These are phyloP conservation scores for Cyrtonyx montezumae DNA, from an alignment of 2,113 vertebrate species.

Conservation along the genomic window DNA sequence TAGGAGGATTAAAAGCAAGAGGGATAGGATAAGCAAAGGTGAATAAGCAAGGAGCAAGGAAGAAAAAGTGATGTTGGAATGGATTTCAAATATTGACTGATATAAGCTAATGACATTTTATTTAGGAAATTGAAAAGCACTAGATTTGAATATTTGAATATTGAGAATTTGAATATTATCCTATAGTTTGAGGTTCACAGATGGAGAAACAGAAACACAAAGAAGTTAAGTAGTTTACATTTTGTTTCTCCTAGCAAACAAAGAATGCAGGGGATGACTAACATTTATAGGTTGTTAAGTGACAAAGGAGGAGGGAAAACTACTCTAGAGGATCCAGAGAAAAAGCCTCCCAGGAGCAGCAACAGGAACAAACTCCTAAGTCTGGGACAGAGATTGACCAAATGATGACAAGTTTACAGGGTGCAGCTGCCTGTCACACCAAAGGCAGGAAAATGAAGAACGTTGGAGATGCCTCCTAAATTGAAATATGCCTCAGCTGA, in stretches of 20 bases:
- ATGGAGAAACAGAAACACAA: not conserved
- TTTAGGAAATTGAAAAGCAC: not conserved
- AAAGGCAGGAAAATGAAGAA: not conserved
- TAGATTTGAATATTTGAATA: not conserved
- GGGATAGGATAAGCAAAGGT: not conserved
- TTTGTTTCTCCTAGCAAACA: not conserved
- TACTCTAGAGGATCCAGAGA: not conserved
- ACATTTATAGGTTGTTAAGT: not conserved
- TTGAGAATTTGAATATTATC: not conserved
- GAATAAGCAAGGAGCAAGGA: not conserved
- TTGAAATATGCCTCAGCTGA: conserved; percentile 37
- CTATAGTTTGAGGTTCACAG: not conserved
- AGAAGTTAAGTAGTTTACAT: not conserved
- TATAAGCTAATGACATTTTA: not conserved
- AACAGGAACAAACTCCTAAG: not conserved
- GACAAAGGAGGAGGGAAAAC: not conserved
- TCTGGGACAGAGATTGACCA: not conserved
- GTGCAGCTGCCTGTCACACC: not conserved
- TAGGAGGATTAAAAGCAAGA: not conserved
- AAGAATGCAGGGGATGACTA: not conserved
- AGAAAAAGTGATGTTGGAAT: not conserved
- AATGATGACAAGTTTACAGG: not conserved
- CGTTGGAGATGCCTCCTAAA: not conserved
- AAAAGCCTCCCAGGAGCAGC: not conserved
- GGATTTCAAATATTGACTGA: not conserved